phyloP scores from a whole-genome alignment of 1,140 invertebrate genomes.

The Agrypnia vestita region DNA sequence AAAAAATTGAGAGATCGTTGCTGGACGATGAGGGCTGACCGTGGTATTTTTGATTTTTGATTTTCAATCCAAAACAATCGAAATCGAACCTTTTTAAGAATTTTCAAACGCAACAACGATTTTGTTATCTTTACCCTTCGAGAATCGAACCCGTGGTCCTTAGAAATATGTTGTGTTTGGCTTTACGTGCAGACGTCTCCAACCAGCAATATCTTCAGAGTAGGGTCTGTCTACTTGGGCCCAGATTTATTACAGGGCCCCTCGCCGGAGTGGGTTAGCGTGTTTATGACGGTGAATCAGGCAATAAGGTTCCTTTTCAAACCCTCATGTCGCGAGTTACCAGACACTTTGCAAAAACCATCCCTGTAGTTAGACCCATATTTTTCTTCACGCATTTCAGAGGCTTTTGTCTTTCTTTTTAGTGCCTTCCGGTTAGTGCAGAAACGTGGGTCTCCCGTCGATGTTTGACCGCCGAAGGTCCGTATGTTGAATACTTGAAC shows the following conservation, averaged over 20 bases:
- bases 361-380: not conserved
- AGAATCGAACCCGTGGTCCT: too few relatives aligned
- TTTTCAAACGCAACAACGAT: too few relatives aligned
- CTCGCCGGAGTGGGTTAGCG: conserved; percentile 43
- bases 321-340: not conserved
- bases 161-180: not conserved
- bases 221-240: conserved; percentile 19
- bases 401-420: not conserved
- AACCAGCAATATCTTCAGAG: not conserved
- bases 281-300: conserved; percentile 58
- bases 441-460: not conserved
- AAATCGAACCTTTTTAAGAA: too few relatives aligned
- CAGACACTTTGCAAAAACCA: not conserved
- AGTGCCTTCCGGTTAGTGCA: not conserved
- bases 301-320: conserved; percentile 17
- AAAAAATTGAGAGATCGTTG: too few relatives aligned
- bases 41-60: too few relatives aligned
- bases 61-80: too few relatives aligned
- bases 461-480: conserved; percentile 14
- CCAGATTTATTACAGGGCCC: conserved; percentile 50
- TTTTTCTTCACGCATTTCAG: not conserved
- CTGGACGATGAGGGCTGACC: too few relatives aligned
- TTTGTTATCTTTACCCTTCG: too few relatives aligned
- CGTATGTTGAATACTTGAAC: conserved; percentile 47
- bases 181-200: conserved; percentile 16